Evolutionary conservation across 2,888 invertebrate species (phyloP), one percentile per base, ranked within the genome.

Genomic region (Chrysolina haemoptera): DNA sequence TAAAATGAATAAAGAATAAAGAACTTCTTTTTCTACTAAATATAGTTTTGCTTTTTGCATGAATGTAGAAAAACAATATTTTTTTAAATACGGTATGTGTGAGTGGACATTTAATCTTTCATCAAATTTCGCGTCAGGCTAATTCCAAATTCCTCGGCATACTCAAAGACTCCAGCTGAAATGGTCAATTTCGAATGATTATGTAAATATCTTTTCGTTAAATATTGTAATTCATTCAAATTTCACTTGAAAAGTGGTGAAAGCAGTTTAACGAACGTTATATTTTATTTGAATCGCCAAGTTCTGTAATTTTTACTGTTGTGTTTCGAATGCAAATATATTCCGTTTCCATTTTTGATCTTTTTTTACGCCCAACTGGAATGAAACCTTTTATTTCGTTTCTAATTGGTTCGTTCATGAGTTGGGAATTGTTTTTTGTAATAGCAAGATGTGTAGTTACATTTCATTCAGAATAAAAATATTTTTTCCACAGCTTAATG

Each of bases 211-310:
- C 12, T 71, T 74, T 65, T 65, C 74, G 67, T 75, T 63, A 66
- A 76, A 71, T 78, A 76, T 77, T 76, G 74, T 76, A 74, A 74
- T 76, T 75, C 67, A 73, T 76, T 78, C 73, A 77, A 79, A 59
- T 79, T 78, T 74, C 68, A 62, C 53, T 73, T 76, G 78, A 79
- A 78, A 77, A 77, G 70, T 72, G 71, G 70, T 55, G 71, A 72
- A 75, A 67, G 76, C 76, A 77, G 78, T 77, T 78, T 76, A 78
- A 70, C 74, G 76, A 78, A 74, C 68, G 76, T 69, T 75, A 73
- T 73, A 70, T 78, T 79, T 78, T 78, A 80, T 79, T 80, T 77
- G 73, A 79, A 77, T 79, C 74, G 70, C 55, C 68, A 79, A 77
- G 73, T 74, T 76, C 75, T 72, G 71, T 73, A 75, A 79, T 79